These are phyloP conservation scores for Cephonodes hylas DNA, from an alignment of 2,888 invertebrate species.

Conservation along the genomic window DNA sequence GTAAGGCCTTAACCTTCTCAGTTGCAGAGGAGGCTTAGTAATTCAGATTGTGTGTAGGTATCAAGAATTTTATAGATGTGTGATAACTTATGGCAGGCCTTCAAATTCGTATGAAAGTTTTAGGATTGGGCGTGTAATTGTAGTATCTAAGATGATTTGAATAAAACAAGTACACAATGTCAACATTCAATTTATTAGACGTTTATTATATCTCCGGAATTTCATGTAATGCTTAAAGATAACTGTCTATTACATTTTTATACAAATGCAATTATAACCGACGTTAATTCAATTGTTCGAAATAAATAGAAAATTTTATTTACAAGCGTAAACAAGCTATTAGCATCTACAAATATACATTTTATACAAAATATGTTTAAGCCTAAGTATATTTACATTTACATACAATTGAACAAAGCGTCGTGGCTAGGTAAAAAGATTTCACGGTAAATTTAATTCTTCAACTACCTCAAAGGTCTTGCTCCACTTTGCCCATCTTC, in stretches of 20 bases:
- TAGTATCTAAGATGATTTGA: too few relatives aligned
- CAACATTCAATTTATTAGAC: conserved; percentile 51
- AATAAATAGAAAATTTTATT: conserved; percentile 28
- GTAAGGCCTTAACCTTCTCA: too few relatives aligned
- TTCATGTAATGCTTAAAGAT: conserved; percentile 32
- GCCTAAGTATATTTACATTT: conserved; percentile 11
- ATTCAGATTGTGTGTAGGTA: too few relatives aligned
- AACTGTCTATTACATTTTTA: conserved; percentile 27
- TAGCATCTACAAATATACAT: conserved; percentile 37
- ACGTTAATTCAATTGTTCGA: neutral
- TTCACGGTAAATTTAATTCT: conserved; percentile 6
- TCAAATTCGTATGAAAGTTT: too few relatives aligned
- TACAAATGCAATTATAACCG: conserved; percentile 18
- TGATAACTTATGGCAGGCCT: too few relatives aligned
- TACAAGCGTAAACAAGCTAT: conserved; percentile 43
- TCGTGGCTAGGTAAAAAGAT: neutral
- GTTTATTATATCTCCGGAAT: conserved; percentile 33
- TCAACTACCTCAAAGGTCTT: conserved; percentile 4
- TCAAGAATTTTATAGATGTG: too few relatives aligned
- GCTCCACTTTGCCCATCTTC: neutral
- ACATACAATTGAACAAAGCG: conserved; percentile 5
- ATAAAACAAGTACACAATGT: conserved; percentile 26
- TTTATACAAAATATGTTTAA: conserved; percentile 35
- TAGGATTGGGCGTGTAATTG: too few relatives aligned
- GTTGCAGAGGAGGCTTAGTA: too few relatives aligned